Percentiles rank a stretch among this genome's conserved stretches.
These are phyloP conservation scores for Haliclona indistincta DNA, from an alignment of 37 sponge, comb jelly and placozoan genomes.

Conservation along the genomic window DNA sequence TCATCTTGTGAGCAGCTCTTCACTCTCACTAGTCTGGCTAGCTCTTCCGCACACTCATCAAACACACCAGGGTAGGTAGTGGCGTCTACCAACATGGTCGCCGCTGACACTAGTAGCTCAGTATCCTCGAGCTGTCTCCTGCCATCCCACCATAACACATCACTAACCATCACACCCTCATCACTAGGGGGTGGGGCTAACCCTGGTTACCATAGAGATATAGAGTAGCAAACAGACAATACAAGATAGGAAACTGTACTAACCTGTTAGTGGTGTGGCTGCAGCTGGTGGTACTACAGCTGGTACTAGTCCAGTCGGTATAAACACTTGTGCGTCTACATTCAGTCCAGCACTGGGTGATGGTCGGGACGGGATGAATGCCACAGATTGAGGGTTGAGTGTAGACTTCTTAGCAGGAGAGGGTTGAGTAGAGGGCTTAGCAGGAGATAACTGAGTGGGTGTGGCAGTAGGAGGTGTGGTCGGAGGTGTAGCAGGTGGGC, in stretches of 20 bases:
- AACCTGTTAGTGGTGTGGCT: too few relatives aligned
- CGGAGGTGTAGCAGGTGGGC: not conserved
- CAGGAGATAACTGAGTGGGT: not conserved
- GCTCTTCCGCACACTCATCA: not conserved
- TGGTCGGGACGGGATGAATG: slow-evolving; percentile 8
- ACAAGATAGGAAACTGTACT: too few relatives aligned
- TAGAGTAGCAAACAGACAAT: not conserved
- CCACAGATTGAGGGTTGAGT: slow-evolving; percentile 31
- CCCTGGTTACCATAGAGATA: not conserved
- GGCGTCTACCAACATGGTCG: slow-evolving; percentile 1
- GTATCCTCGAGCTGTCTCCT: too few relatives aligned
- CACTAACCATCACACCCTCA: not conserved
- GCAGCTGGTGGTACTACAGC: too few relatives aligned
- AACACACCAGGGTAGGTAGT: not conserved
- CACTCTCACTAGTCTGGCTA: not conserved
- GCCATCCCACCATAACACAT: too few relatives aligned
- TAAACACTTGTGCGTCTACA: slow-evolving; percentile 7
- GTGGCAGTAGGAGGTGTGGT: not conserved
- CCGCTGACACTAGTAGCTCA: not conserved
- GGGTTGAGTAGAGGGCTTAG: not conserved
- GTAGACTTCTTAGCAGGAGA: too few relatives aligned
- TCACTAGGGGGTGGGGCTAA: not conserved
- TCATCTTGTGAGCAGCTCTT: not conserved
- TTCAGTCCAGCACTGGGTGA: not conserved
- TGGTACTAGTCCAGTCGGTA: not conserved